Evolutionary conservation across 2,113 vertebrate species (phyloP), one percentile per base, ranked within the genome.

Genomic region (Mesitornis unicolor): DNA sequence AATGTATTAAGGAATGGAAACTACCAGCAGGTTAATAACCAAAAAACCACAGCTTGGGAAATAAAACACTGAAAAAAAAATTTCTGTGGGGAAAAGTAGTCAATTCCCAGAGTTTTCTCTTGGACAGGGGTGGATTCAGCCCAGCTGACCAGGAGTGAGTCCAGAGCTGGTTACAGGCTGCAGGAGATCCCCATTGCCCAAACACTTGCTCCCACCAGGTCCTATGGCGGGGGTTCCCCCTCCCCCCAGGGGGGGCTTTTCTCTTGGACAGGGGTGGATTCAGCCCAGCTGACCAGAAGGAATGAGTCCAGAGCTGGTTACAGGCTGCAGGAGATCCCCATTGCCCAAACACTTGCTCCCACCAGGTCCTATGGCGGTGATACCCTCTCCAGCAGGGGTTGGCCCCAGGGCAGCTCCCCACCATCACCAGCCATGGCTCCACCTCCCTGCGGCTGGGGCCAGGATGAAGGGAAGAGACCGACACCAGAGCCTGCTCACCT

Each of bases 391-490:
- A 28, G 63, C 42, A 10, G 31, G 48, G 40, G 38, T 67, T 3
- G 56, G 43, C 36, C 9, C 43, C 6, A 2, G 20, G 13, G 22
- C 76, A 69, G 40, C 54, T 64, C 43, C 42, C 29, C 69, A 17
- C 4, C 20, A 14, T 0, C 50, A 12, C 18, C 42, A n/a, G 51
- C 61, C 73, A 17, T 0, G 29, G 51, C 57, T 50, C 67, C 5
- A 2, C 35, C 35, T 24, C 47, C 40, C 31, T 10, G 1, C 56
- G 25, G 63, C 42, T 11, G 1, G 48, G 45, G 48, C 50, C 0
- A 0, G 8, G 22, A 79, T 6, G 28, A 59, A 33, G 7, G 59
- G 29, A n/a, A 0, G 2, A 17, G 25, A 8, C 18, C n/a, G 70
- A 51, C 65, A 13, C 21, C 3, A 20, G 13, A 63, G 64, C 43